Conservation (phyloP, 2,888 invertebrate genomes). For the Athripsodes cinereus region DNA sequence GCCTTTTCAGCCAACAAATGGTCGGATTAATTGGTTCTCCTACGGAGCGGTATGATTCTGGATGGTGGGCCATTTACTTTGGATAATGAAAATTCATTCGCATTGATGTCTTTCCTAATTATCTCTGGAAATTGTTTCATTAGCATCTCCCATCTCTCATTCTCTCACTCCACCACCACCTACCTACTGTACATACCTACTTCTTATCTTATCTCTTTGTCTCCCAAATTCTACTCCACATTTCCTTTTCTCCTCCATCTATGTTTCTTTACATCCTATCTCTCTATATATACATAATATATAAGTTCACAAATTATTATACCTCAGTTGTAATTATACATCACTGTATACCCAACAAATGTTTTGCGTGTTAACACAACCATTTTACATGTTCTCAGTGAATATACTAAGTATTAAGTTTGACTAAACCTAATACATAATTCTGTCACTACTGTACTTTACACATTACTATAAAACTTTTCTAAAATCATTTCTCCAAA, state of each 20-base stretch:
- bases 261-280: background rate
- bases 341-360: background rate
- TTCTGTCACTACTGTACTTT: no score
- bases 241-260: no score
- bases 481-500: no score
- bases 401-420: background rate
- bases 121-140: slow-evolving; percentile 22
- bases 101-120: slow-evolving; percentile 21
- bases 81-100: slow-evolving; percentile 22
- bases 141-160: slow-evolving; percentile 8
- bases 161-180: background rate
- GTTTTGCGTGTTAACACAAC: background rate
- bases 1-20: background rate
- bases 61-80: slow-evolving; percentile 7
- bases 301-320: no score
- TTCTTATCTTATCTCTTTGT: no score
- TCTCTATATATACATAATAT: no score
- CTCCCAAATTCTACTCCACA: background rate
- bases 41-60: background rate
- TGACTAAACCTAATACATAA: no score
- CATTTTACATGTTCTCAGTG: background rate
- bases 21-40: slow-evolving; percentile 11
- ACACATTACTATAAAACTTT: no score
- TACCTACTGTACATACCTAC: no score
- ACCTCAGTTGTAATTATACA: background rate